These are phyloP conservation scores for Myiopsitta monachus DNA, from an alignment of 2,113 vertebrate species.

Conservation along the genomic window DNA sequence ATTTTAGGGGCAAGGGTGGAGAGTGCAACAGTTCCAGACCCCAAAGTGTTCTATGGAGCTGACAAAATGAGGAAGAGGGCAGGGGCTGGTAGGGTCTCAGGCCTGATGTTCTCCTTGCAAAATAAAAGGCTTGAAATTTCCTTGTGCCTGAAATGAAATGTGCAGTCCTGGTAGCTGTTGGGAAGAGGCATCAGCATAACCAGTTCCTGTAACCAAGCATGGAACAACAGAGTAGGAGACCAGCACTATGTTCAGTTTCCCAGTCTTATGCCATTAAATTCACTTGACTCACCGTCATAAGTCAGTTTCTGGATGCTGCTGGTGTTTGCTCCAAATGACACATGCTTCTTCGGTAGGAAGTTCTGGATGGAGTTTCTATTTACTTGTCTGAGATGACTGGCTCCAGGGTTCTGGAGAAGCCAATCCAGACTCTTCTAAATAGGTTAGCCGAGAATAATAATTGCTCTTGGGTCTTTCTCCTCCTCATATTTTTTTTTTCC, in stretches of 20 bases:
- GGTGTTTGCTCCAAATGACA: not conserved
- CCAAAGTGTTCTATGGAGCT: not conserved
- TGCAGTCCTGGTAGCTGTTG: not conserved
- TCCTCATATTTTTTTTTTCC: not conserved
- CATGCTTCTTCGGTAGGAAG: not conserved
- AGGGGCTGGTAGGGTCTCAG: not conserved
- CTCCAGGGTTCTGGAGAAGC: not conserved
- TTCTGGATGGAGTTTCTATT: not conserved
- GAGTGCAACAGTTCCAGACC: not conserved
- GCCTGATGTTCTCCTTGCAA: not conserved
- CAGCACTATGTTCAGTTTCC: not conserved
- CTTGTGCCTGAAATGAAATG: not conserved
- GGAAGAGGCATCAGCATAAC: not conserved
- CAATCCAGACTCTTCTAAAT: not conserved
- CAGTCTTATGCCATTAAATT: not conserved
- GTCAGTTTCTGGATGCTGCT: not conserved
- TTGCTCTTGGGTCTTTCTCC: not conserved
- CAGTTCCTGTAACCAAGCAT: not conserved
- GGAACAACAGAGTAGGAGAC: not conserved
- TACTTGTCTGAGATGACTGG: not conserved
- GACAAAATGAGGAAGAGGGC: not conserved
- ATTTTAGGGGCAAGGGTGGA: not conserved
- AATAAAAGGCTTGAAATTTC: not conserved
- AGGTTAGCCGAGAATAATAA: slow-evolving; percentile 14
- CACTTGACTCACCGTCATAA: not conserved